Evolutionary conservation across 2,113 vertebrate genomes (phyloP).

Genomic region (Tiliqua scincoides): DNA sequence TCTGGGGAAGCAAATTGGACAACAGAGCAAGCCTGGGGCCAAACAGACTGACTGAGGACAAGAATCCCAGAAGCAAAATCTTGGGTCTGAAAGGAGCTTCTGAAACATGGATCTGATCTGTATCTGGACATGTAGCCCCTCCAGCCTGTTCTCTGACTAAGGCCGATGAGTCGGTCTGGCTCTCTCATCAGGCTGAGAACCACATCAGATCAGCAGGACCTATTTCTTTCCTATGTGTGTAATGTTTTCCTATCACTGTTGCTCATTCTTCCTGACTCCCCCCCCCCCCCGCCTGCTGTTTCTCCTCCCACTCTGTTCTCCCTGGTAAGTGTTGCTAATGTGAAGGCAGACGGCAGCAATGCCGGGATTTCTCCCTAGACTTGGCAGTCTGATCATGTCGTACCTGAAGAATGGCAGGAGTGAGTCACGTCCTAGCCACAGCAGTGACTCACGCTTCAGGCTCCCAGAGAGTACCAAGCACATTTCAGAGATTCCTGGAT

Average conservation of each 20-base stretch:
- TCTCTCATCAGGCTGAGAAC: constrained; percentile 1
- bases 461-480: not conserved
- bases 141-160: constrained; percentile 5
- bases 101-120: not conserved
- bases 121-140: not conserved
- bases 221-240: constrained; percentile 24
- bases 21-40: not conserved
- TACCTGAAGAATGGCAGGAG: constrained; percentile 29
- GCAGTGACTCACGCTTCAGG: constrained; percentile 21
- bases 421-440: constrained; percentile 26
- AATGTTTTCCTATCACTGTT: constrained; percentile 25
- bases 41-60: too few relatives aligned
- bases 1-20: not conserved
- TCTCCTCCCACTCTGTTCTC: constrained; percentile 15
- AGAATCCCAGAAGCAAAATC: not conserved
- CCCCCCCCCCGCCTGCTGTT: not conserved
- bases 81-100: not conserved
- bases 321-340: not conserved
- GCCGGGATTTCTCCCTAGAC: constrained; percentile 22
- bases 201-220: not conserved
- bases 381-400: constrained; percentile 18
- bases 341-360: not conserved
- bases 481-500: constrained; percentile 19
- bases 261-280: not conserved
- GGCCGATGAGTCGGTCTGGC: not conserved